Evolutionary conservation across 2,113 vertebrate species (phyloP).

Genomic region (Pycnonotus jocosus): DNA sequence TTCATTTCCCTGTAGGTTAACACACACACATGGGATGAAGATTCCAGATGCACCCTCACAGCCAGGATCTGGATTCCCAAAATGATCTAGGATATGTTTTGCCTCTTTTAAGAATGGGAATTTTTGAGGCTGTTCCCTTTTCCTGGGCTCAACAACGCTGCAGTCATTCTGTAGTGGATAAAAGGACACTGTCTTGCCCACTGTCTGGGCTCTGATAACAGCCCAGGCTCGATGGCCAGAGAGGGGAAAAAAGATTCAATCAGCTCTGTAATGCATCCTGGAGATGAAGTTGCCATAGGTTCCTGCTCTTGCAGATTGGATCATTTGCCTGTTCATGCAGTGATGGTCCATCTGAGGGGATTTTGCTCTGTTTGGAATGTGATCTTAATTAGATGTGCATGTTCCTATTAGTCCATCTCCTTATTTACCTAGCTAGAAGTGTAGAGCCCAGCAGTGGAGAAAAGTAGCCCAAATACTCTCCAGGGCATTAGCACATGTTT

Average conservation of each 20-base stretch:
- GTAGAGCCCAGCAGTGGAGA: neutral
- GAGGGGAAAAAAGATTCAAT: neutral
- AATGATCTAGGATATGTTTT: neutral
- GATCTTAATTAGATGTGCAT: neutral
- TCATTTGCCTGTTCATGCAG: neutral
- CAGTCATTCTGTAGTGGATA: neutral
- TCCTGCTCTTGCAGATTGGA: neutral
- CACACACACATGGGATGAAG: neutral
- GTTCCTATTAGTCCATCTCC: neutral
- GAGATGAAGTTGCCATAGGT: neutral
- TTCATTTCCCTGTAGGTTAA: conserved; percentile 51
- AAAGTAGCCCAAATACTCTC: neutral
- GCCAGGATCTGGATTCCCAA: neutral
- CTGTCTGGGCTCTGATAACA: neutral
- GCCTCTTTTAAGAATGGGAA: neutral
- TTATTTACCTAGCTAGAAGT: neutral
- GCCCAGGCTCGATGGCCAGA: neutral
- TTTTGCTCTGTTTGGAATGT: neutral
- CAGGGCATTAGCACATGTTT: neutral
- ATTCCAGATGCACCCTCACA: neutral
- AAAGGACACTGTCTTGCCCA: neutral
- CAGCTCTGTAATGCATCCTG: neutral
- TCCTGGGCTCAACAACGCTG: neutral
- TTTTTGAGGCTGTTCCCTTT: neutral
- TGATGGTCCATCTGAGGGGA: neutral